A percentile compares a stretch with the other conserved stretches of the same genome.
These are phyloP conservation scores for Periplaneta americana DNA, from an alignment of 1,140 invertebrate species.

Conservation along the genomic window DNA sequence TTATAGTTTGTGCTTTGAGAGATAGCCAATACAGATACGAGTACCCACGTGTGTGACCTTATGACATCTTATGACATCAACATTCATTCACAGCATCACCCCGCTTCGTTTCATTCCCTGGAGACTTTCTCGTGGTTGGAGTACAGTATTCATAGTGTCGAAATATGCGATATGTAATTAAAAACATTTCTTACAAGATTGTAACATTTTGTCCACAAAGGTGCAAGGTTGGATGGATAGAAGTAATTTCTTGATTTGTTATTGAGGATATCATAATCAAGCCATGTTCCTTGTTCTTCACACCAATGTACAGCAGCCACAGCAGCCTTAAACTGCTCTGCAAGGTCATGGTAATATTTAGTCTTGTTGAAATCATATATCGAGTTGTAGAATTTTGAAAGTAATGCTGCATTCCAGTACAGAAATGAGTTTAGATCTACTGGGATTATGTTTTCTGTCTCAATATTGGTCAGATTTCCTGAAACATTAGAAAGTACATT, in stretches of 20 bases:
- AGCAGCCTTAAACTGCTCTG: slow-evolving; percentile 43
- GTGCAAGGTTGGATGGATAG: slow-evolving; percentile 66
- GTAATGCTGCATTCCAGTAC: slow-evolving; percentile 51
- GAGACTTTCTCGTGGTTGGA: too few relatives aligned
- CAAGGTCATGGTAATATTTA: slow-evolving; percentile 36
- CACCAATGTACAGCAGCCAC: slow-evolving; percentile 71
- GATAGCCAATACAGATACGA: too few relatives aligned
- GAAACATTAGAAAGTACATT: too few relatives aligned
- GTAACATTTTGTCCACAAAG: slow-evolving; percentile 60
- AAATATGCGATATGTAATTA: too few relatives aligned
- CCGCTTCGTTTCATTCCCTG: too few relatives aligned
- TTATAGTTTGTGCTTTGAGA: too few relatives aligned
- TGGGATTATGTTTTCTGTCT: slow-evolving; percentile 58
- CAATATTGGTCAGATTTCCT: neutral
- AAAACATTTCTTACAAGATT: slow-evolving; percentile 23
- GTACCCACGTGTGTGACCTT: too few relatives aligned
- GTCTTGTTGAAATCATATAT: slow-evolving; percentile 47
- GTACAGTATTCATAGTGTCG: too few relatives aligned
- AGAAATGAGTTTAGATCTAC: slow-evolving; percentile 82
- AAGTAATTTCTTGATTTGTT: slow-evolving; percentile 54
- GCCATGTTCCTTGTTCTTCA: slow-evolving; percentile 60
- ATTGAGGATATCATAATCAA: slow-evolving; percentile 61
- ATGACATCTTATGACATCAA: too few relatives aligned
- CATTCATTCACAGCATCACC: too few relatives aligned
- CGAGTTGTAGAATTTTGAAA: slow-evolving; percentile 51